Evolutionary conservation across 2,888 invertebrate species (phyloP).

Genomic region (Nomada goodeniana): DNA sequence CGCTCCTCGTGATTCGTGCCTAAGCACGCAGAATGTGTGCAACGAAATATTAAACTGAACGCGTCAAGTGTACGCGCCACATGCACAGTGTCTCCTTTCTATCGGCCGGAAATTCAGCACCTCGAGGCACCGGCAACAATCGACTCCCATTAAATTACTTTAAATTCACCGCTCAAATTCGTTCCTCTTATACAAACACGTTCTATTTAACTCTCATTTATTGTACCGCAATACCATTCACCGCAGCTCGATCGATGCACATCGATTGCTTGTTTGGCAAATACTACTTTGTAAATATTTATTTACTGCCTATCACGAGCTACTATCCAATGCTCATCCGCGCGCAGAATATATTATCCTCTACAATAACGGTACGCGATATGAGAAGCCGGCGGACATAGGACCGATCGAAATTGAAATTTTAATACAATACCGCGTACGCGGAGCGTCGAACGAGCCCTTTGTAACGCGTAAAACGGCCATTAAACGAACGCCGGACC

Average conservation of each 20-base stretch:
- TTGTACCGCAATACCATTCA: neutral
- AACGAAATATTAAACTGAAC: slow-evolving; percentile 21
- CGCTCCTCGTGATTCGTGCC: slow-evolving; percentile 31
- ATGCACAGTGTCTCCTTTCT: neutral
- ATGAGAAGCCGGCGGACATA: neutral
- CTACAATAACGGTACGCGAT: slow-evolving; percentile 9
- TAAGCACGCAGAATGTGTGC: slow-evolving; percentile 46
- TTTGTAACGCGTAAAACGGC: slow-evolving; percentile 40
- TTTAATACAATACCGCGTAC: slow-evolving; percentile 16
- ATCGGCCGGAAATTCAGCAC: neutral
- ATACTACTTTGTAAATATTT: slow-evolving; percentile 21
- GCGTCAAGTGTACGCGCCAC: slow-evolving; percentile 1
- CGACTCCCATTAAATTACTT: neutral
- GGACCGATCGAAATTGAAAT: slow-evolving; percentile 34
- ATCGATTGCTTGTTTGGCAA: slow-evolving; percentile 4
- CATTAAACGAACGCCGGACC: slow-evolving; percentile 29
- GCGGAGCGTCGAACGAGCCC: slow-evolving; percentile 6
- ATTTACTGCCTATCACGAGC: neutral
- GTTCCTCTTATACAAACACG: neutral
- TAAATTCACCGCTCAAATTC: neutral
- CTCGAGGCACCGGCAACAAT: neutral
- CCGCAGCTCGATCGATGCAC: slow-evolving; percentile 3
- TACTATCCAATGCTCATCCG: neutral
- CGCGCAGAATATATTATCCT: neutral
- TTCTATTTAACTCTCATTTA: neutral